phyloP scores from a whole-genome alignment of 2,113 vertebrate genomes.

The Lamprotornis superbus region DNA sequence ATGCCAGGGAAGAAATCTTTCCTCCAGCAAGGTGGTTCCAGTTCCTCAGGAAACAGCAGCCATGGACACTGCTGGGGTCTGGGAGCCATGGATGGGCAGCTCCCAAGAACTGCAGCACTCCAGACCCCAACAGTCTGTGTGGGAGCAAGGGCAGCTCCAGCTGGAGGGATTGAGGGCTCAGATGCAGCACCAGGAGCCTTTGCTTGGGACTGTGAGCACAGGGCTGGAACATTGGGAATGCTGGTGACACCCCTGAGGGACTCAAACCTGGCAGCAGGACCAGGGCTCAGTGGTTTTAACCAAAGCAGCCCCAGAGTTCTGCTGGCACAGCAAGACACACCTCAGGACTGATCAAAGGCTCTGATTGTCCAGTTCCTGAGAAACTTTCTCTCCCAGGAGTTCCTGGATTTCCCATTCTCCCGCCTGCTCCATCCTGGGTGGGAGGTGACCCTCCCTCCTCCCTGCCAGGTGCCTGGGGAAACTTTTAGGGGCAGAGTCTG shows the following conservation, averaged over 20 bases:
- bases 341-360: not conserved
- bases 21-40: not conserved
- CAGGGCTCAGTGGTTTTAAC: fast-evolving
- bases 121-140: not conserved
- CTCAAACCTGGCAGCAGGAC: not conserved
- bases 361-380: not conserved
- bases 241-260: not conserved
- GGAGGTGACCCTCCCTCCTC: not conserved
- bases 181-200: not conserved
- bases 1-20: not conserved
- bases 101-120: not conserved
- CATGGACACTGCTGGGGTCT: not conserved
- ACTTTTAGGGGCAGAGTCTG: not conserved
- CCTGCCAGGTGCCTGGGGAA: not conserved
- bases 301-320: not conserved
- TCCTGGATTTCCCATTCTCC: not conserved
- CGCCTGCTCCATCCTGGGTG: not conserved
- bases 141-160: not conserved
- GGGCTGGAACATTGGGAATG: not conserved
- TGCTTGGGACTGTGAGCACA: not conserved
- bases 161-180: not conserved
- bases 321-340: not conserved
- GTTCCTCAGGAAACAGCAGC: not conserved
- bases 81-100: not conserved
- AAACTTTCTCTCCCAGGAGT: not conserved